phyloP scores from a whole-genome alignment of 2,797 vertebrate genomes.

The Acestrorhynchus altus region DNA sequence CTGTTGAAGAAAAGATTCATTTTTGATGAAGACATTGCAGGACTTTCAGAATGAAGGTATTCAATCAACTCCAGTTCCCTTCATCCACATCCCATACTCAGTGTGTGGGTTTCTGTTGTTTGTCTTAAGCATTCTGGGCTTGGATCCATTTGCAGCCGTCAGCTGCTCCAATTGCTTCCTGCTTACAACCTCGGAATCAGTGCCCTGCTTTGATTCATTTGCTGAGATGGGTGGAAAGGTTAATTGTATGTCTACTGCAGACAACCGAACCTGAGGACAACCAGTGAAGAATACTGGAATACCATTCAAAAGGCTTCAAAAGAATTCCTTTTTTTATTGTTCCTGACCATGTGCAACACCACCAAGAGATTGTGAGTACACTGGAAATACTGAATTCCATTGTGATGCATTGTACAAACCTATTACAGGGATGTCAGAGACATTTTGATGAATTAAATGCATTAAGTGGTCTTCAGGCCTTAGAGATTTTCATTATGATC shows the following conservation, averaged over 20 bases:
- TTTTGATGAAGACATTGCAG: no score
- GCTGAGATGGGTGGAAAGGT: constrained; percentile 74
- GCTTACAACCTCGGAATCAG: constrained; percentile 71
- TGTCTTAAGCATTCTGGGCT: constrained; percentile 72
- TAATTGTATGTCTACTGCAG: constrained; percentile 71
- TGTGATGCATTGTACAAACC: constrained; percentile 53
- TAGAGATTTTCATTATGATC: constrained; percentile 82
- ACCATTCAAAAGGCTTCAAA: constrained; percentile 53
- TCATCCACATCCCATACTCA: no score
- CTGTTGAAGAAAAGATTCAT: no score
- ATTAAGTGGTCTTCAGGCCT: constrained; percentile 70
- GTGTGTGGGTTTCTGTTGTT: constrained; percentile 63
- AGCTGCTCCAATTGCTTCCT: constrained; percentile 68
- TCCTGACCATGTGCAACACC: constrained; percentile 13
- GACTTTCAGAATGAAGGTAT: no score
- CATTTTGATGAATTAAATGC: constrained; percentile 76
- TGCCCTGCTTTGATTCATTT: constrained; percentile 73
- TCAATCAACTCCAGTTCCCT: no score
- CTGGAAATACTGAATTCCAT: constrained; percentile 34
- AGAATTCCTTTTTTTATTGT: constrained; percentile 43
- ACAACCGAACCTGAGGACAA: constrained; percentile 61
- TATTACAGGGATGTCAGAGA: constrained; percentile 58
- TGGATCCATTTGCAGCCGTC: constrained; percentile 65
- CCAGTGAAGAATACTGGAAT: constrained; percentile 35
- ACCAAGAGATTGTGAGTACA: constrained; percentile 27